Conservation (phyloP, 2,797 vertebrate species). For the Salarias fasciatus region DNA sequence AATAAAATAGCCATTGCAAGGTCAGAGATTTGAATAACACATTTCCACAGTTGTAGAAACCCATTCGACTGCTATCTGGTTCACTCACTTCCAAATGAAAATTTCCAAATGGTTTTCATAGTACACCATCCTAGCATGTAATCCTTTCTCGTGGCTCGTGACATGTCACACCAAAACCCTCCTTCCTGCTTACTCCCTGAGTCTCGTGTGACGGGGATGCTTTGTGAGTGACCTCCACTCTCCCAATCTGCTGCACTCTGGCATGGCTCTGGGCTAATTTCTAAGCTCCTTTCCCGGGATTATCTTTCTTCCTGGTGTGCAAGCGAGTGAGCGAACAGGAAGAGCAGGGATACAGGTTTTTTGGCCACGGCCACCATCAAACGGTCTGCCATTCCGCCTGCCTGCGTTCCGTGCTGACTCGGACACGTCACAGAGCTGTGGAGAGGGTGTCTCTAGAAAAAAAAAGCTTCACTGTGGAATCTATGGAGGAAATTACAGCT, state of each 20-base stretch:
- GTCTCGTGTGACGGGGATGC: conserved; percentile 48
- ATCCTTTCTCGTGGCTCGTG: conserved; percentile 26
- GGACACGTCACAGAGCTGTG: conserved; percentile 6
- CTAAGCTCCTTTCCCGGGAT: conserved; percentile 84
- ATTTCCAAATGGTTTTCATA: conserved; percentile 6
- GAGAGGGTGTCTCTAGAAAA: conserved; percentile 26
- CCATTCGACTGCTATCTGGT: not conserved
- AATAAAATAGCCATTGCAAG: conserved; percentile 5
- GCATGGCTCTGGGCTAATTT: conserved; percentile 75
- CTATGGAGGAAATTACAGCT: no score
- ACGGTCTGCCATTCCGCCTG: conserved; percentile 32
- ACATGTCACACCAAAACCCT: conserved; percentile 34
- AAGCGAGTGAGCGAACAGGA: conserved; percentile 53
- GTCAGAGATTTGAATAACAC: not conserved
- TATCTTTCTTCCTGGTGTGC: conserved; percentile 79
- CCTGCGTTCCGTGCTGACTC: conserved; percentile 20
- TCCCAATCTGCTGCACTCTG: conserved; percentile 72
- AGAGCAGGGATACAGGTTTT: conserved; percentile 55
- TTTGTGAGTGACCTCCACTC: conserved; percentile 73
- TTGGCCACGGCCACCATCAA: conserved; percentile 20
- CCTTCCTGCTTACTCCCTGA: conserved; percentile 16
- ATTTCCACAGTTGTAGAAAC: no score
- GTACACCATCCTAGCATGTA: conserved; percentile 8
- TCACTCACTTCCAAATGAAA: not conserved
- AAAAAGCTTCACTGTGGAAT: no score